A percentile compares a stretch with the other conserved stretches of the same genome.
phyloP scores from a whole-genome alignment of 2,113 vertebrate species.

The Heptranchias perlo region DNA sequence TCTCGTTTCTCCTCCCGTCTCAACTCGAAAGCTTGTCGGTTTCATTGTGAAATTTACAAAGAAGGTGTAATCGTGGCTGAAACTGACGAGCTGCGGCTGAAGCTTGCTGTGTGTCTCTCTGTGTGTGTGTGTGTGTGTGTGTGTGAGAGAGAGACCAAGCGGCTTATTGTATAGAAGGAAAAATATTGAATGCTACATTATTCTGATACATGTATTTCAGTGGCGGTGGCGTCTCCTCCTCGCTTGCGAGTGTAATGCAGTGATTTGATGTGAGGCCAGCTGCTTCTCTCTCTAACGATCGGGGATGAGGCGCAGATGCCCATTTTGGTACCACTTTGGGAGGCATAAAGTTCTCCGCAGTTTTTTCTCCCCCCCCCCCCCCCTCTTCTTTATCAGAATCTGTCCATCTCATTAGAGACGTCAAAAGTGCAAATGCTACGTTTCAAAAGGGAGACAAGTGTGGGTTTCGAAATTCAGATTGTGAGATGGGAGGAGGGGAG shows the following conservation, averaged over 20 bases:
- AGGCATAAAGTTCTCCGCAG: background rate
- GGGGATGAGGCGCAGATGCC: background rate
- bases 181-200: background rate
- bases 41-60: conserved; percentile 20
- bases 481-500: background rate
- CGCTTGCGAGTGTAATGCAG: background rate
- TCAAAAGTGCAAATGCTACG: too few relatives aligned
- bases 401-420: background rate
- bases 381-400: background rate
- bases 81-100: background rate
- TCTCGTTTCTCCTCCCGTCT: background rate
- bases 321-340: background rate
- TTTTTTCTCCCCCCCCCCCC: background rate
- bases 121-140: too few relatives aligned
- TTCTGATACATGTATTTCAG: too few relatives aligned
- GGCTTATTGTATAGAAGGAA: too few relatives aligned
- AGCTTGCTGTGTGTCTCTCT: too few relatives aligned
- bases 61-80: background rate
- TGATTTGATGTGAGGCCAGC: background rate
- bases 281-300: background rate
- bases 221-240: background rate
- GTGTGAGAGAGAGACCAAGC: too few relatives aligned
- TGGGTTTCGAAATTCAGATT: background rate
- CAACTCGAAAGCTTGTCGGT: background rate
- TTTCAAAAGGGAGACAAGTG: background rate